A percentile compares a stretch with the other conserved stretches of the same genome.
Evolutionary conservation across 2,797 vertebrate species (phyloP).

Genomic region (Sphaeramia orbicularis): DNA sequence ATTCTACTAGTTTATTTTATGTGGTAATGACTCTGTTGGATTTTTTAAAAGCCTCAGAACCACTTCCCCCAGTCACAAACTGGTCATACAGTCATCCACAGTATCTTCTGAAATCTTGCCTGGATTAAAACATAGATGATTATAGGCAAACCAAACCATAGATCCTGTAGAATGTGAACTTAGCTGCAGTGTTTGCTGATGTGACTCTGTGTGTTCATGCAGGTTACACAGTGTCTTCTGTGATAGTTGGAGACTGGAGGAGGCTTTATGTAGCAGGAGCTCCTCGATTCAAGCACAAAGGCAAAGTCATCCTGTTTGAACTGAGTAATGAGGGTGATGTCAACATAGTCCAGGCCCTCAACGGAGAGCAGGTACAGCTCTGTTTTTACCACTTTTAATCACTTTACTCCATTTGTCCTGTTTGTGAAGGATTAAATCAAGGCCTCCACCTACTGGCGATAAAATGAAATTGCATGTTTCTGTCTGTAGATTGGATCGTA

Average conservation of each 20-base stretch:
- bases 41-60: too few species aligned
- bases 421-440: constrained; percentile 11
- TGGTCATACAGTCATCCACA: too few species aligned
- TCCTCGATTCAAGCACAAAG: constrained; percentile 96
- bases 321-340: constrained; percentile 83
- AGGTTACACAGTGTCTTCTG: constrained; percentile 95
- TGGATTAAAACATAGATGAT: not conserved
- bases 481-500: constrained; percentile 93
- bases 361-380: constrained; percentile 91
- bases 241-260: constrained; percentile 85
- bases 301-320: constrained; percentile 95
- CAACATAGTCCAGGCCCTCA: constrained; percentile 89
- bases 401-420: not conserved
- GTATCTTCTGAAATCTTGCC: too few species aligned
- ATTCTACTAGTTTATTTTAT: too few species aligned
- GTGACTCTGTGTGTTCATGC: constrained; percentile 31
- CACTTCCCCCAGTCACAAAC: too few species aligned
- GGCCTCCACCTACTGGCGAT: constrained; percentile 62
- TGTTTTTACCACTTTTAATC: not conserved
- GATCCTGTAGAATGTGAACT: too few species aligned
- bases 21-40: too few species aligned
- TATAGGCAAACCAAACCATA: too few species aligned
- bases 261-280: constrained; percentile 91
- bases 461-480: constrained; percentile 21
- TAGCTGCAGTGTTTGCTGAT: constrained; percentile 1